Evolutionary conservation across 2,113 vertebrate genomes (phyloP).

Genomic region (Atherinomorus stipes): DNA sequence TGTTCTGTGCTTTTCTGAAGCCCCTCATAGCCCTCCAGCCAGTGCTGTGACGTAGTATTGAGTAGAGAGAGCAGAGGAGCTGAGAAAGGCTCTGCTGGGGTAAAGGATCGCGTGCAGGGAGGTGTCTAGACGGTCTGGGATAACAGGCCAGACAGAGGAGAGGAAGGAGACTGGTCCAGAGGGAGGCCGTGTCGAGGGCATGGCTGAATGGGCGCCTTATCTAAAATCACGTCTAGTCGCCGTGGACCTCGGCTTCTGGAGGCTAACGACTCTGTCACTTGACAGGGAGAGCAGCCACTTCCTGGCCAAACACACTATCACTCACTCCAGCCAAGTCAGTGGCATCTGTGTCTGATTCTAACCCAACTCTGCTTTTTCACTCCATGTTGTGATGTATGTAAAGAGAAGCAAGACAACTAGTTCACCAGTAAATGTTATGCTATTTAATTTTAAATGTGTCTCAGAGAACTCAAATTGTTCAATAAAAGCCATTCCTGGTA

Average conservation of each 20-base stretch:
- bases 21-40: slow-evolving; percentile 37
- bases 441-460: slow-evolving; percentile 11
- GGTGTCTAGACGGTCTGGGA: slow-evolving; percentile 66
- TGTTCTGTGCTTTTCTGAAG: slow-evolving; percentile 41
- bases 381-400: slow-evolving; percentile 30
- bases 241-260: slow-evolving; percentile 58
- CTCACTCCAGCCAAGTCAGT: slow-evolving; percentile 39
- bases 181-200: slow-evolving; percentile 69
- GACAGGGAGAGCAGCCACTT: slow-evolving; percentile 69
- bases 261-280: slow-evolving; percentile 74
- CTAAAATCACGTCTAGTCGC: slow-evolving; percentile 67
- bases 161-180: slow-evolving; percentile 60
- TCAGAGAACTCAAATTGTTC: slow-evolving; percentile 28
- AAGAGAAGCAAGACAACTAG: slow-evolving; percentile 13
- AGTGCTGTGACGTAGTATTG: slow-evolving; percentile 43
- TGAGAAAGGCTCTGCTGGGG: slow-evolving; percentile 44
- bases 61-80: slow-evolving; percentile 50
- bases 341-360: slow-evolving; percentile 45
- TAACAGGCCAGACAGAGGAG: slow-evolving; percentile 61
- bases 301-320: slow-evolving; percentile 52
- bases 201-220: slow-evolving; percentile 72
- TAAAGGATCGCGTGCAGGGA: slow-evolving; percentile 62
- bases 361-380: slow-evolving; percentile 32
- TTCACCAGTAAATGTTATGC: slow-evolving; percentile 27
- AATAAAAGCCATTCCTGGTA: slow-evolving; percentile 18